Percentiles rank a stretch among this genome's conserved stretches.
phyloP scores from a whole-genome alignment of 37 sponge, comb jelly and placozoan species.

The Geodia barretti region DNA sequence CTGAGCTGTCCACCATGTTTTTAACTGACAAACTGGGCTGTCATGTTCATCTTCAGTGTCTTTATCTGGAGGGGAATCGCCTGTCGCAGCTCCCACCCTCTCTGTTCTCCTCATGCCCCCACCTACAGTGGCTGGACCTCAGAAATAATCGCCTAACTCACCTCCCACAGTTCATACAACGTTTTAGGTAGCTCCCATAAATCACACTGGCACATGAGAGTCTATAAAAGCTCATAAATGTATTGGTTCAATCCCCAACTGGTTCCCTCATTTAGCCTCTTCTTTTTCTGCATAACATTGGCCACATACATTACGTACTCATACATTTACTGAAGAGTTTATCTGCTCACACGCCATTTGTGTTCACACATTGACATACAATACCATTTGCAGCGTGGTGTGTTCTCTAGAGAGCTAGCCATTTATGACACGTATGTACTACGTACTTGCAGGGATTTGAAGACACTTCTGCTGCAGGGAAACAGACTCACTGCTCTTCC shows the following conservation, averaged over 20 bases:
- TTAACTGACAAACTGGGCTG: neutral
- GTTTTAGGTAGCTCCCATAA: conserved; percentile 50
- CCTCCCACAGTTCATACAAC: conserved; percentile 62
- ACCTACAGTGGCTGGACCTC: conserved; percentile 83
- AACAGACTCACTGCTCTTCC: conserved; percentile 72
- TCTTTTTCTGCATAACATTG: too few species aligned
- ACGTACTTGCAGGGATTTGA: conserved; percentile 20
- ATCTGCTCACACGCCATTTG: too few species aligned
- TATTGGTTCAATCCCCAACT: too few species aligned
- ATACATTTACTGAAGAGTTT: too few species aligned
- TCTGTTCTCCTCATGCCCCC: conserved; percentile 52
- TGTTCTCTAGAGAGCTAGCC: too few species aligned
- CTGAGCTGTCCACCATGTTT: neutral
- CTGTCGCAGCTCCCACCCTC: conserved; percentile 61
- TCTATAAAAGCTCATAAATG: neutral
- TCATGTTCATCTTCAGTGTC: conserved; percentile 38
- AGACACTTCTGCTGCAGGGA: conserved; percentile 77
- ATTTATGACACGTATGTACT: neutral
- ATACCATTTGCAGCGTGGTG: too few species aligned
- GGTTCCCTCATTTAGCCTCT: too few species aligned
- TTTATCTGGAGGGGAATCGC: conserved; percentile 85
- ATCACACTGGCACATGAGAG: neutral
- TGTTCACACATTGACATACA: too few species aligned
- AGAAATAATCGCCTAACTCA: conserved; percentile 70
- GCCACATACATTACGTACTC: too few species aligned